Base-by-base conservation (phyloP, 2,888 invertebrate genomes). In the Andrena minutula region DNA sequence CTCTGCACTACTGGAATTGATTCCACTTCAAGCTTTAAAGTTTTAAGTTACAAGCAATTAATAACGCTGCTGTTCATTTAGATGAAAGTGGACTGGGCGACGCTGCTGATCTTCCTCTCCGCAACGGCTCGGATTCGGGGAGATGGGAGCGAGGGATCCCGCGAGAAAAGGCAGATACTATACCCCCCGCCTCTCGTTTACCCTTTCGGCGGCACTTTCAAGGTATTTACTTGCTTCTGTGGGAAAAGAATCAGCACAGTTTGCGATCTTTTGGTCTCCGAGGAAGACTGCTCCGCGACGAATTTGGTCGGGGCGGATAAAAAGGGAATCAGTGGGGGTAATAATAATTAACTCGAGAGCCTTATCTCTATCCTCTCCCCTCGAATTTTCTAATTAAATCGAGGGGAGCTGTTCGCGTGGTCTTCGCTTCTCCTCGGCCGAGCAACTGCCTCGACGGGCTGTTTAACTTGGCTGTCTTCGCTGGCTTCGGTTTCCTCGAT, bases 131-230 rank as follows among this genome's bases (percentile, higher is more conserved):
- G 23, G 16, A 60, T 70, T 47, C 20, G 16, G 16, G 64, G 51
- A 10, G 41, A 10, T 28, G 51, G 1, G 1, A 47, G 49, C n/a
- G 26, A 26, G 49, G 5, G 35, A 26, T 8, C 3, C 7, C 61
- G 71, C 26, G 69, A 49, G 47, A 82, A 84, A 72, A 89, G 86
- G 64, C 83, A 90, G 64, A 73, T 87, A 53, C 72, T 90, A 63
- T 82, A 95, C 84, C 77, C 89, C 8, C 85, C 95, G 4, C 95
- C 95, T 0, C 86, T 96, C 7, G 94, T 95, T 0, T 95, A 94
- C 87, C 95, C 95, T 0, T 95, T 94, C 84, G 95, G 95, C 73
- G 95, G 94, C 6, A 95, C 94, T 47, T 94, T 95, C 74, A 95
- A 95, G 95, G 96, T 95, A 88, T 64, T 69, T 77, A 75, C 65